These are phyloP conservation scores for Pocillopora meandrina DNA, from an alignment of 92 coral and sea anemone species.

Conservation along the genomic window DNA sequence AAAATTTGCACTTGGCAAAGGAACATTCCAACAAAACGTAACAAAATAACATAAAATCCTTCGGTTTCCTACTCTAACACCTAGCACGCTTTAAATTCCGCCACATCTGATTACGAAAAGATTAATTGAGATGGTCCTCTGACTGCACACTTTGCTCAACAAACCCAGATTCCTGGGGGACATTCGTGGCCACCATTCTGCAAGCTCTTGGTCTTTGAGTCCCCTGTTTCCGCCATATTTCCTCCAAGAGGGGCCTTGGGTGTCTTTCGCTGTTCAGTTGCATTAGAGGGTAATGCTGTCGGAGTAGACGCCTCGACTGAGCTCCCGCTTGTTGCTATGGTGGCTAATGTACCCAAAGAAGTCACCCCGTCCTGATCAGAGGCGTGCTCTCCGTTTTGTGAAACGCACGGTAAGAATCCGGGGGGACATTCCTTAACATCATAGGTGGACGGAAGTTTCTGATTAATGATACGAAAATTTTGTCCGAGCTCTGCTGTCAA, in stretches of 20 bases:
- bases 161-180: constrained; percentile 44
- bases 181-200: not conserved
- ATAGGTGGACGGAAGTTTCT: constrained; percentile 11
- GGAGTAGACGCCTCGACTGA: not conserved
- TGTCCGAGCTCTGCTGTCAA: not conserved
- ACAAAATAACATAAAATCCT: no score
- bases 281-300: not conserved
- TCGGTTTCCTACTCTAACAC: no score
- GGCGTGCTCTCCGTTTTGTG: not conserved
- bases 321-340: not conserved
- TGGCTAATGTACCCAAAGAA: not conserved
- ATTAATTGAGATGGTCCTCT: not conserved
- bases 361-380: not conserved
- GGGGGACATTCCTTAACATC: constrained; percentile 34
- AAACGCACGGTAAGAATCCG: constrained; percentile 17
- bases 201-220: not conserved
- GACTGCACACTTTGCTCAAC: not conserved
- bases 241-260: not conserved
- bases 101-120: no score
- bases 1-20: no score
- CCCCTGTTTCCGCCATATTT: not conserved
- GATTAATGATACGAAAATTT: not conserved
- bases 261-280: not conserved
- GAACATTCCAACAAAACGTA: no score
- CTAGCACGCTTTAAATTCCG: no score